phyloP scores from a whole-genome alignment of 2,797 vertebrate genomes.

The Eupleurogrammus muticus region DNA sequence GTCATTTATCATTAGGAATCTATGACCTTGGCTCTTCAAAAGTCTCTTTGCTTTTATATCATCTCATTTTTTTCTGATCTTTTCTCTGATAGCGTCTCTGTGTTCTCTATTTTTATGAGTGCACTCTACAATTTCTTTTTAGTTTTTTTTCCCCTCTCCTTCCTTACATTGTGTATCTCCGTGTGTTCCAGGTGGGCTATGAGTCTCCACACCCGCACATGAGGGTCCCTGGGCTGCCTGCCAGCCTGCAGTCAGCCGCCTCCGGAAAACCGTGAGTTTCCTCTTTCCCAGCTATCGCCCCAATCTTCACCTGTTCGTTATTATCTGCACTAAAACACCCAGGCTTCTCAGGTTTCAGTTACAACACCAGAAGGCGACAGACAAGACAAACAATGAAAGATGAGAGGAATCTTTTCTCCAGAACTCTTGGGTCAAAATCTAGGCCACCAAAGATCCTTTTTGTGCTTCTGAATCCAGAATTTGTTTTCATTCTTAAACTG shows the following conservation, averaged over 20 bases:
- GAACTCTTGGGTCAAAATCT: not conserved
- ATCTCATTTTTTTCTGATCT: conserved; percentile 41
- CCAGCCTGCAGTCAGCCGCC: conserved; percentile 84
- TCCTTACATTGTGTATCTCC: conserved; percentile 12
- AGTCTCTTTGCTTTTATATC: conserved; percentile 29
- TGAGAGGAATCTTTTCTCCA: not conserved
- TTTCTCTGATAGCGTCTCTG: conserved; percentile 21
- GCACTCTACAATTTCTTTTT: not conserved
- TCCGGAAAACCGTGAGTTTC: conserved; percentile 85
- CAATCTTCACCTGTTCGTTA: conserved; percentile 36
- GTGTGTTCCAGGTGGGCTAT: conserved; percentile 82
- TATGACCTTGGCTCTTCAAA: conserved; percentile 35
- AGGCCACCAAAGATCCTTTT: not conserved
- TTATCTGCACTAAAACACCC: not conserved
- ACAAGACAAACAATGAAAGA: conserved; percentile 3
- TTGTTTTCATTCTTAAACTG: not conserved
- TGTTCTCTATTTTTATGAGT: conserved; percentile 7
- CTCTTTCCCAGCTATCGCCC: not conserved
- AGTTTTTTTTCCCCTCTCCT: not conserved
- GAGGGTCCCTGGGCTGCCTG: conserved; percentile 82
- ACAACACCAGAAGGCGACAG: not conserved
- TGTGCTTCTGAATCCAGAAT: not conserved
- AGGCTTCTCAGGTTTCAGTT: conserved; percentile 29
- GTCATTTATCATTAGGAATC: conserved; percentile 29
- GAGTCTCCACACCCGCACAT: conserved; percentile 86